These are phyloP conservation scores for Cephalopachus bancanus DNA, from an alignment of 2,797 vertebrate genomes.

Conservation along the genomic window DNA sequence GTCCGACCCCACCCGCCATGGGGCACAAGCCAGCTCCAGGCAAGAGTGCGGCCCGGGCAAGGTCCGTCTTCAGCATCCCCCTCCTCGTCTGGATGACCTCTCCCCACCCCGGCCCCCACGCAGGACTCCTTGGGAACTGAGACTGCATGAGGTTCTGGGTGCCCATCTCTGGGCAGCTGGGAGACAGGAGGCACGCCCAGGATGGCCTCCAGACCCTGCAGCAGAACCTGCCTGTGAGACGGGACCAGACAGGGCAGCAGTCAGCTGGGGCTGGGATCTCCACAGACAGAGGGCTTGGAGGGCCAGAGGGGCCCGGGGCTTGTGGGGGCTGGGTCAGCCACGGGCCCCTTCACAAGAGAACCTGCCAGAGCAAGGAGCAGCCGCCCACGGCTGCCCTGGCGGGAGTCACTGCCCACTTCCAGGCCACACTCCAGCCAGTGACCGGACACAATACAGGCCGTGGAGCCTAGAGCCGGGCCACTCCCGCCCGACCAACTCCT, in stretches of 20 bases:
- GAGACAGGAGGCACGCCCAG: too few species aligned
- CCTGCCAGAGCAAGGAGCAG: background rate
- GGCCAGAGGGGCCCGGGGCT: background rate
- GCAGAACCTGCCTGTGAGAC: background rate
- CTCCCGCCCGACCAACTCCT: too few species aligned
- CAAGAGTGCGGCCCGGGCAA: background rate
- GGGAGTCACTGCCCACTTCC: background rate
- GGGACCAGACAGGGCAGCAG: too few species aligned
- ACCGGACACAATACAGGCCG: too few species aligned
- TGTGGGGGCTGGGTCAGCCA: too few species aligned
- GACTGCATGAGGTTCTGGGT: too few species aligned
- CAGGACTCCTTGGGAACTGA: background rate
- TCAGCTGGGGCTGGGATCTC: too few species aligned
- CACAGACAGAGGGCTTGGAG: too few species aligned
- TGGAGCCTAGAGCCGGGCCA: background rate
- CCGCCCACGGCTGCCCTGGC: rapidly evolving
- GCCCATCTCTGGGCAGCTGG: background rate
- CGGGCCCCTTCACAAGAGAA: background rate
- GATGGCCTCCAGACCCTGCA: too few species aligned
- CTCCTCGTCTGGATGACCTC: rapidly evolving
- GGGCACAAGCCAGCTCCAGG: background rate
- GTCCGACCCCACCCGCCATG: rapidly evolving
- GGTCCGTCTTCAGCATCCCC: background rate
- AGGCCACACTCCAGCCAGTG: background rate
- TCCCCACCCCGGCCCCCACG: background rate